Evolutionary conservation across 2,797 vertebrate genomes (phyloP), one percentile per base, ranked within the genome.

Genomic region (Gobionotothen gibberifrons): DNA sequence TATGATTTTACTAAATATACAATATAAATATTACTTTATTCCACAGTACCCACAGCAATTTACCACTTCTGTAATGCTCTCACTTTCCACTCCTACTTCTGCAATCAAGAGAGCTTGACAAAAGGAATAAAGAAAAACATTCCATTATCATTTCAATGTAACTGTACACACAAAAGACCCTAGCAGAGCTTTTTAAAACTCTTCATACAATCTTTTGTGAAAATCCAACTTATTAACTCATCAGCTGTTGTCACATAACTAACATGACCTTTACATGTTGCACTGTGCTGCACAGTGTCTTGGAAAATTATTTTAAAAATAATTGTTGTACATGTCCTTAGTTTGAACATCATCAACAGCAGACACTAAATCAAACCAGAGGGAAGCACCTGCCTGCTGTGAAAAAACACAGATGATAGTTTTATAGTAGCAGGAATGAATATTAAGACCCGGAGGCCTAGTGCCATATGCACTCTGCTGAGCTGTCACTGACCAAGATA

Each of bases 141-240:
- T 63, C 48, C 26, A 75, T 67, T 70, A 72, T 74, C 40, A 74
- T 75, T 75, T 74, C 21, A 84, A 36, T 80, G 14, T 63, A 61
- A 66, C 51, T 60, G 22, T 22, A 62, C 9, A 32, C 48, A 82
- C 66, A 87, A 85, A 73, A 76, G 61, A 67, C 16, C 16, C 70
- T 72, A 66, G 69, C 69, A 57, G 46, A 56, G 44, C 52, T 65
- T 63, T 85, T 59, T 70, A 29, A 75, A 62, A 21, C 60, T 70
- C 53, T 42, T 49, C 36, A 73, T 69, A 67, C 16, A 63, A 40
- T 57, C 36, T 43, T 32, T 74, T 67, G 54, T 56, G 61, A 83
- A 55, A 73, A 14, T 42, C 68, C 76, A 72, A 59, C 26, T 73
- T 55, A 85, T 82, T 81, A 81, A 82, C 72, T 72, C 21, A 84